phyloP scores from a whole-genome alignment of 1,140 invertebrate genomes.

The Lethrus apterus region DNA sequence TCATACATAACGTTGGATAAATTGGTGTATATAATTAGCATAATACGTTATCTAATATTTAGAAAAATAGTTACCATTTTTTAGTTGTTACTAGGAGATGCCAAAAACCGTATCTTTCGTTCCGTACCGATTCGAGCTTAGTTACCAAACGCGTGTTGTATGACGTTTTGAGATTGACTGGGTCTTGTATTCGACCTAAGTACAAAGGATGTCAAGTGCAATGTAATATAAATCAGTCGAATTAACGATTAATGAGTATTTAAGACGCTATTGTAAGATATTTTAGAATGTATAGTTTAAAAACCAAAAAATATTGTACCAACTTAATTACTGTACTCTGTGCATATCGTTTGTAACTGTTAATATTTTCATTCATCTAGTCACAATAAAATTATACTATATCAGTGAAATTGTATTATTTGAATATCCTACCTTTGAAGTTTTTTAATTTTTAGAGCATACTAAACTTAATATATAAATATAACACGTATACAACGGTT shows the following conservation, averaged over 20 bases:
- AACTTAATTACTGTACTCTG: slow-evolving; percentile 37
- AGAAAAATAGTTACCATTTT: no score
- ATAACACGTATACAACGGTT: background rate
- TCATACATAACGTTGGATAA: no score
- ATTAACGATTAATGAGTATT: slow-evolving; percentile 21
- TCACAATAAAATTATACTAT: slow-evolving; percentile 38
- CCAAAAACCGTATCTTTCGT: no score
- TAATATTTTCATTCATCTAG: slow-evolving; percentile 41
- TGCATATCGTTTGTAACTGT: slow-evolving; percentile 42
- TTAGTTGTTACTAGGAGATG: no score
- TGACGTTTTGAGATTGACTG: background rate
- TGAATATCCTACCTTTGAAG: slow-evolving; percentile 8
- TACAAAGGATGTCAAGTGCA: slow-evolving; percentile 35
- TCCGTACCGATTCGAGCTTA: background rate
- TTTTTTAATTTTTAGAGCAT: background rate
- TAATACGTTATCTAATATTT: no score
- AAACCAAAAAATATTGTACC: slow-evolving; percentile 30
- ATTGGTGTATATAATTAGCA: no score
- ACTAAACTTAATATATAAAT: background rate
- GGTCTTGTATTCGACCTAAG: slow-evolving; percentile 10
- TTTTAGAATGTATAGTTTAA: slow-evolving; percentile 32
- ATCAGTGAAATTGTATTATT: slow-evolving; percentile 14
- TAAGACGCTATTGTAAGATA: slow-evolving; percentile 23
- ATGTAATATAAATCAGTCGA: slow-evolving; percentile 26
- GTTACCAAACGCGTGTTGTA: background rate